A percentile compares a stretch with the other conserved stretches of the same genome.
These are phyloP conservation scores for Podocnemis expansa DNA, from an alignment of 2,113 vertebrate species.

Conservation along the genomic window DNA sequence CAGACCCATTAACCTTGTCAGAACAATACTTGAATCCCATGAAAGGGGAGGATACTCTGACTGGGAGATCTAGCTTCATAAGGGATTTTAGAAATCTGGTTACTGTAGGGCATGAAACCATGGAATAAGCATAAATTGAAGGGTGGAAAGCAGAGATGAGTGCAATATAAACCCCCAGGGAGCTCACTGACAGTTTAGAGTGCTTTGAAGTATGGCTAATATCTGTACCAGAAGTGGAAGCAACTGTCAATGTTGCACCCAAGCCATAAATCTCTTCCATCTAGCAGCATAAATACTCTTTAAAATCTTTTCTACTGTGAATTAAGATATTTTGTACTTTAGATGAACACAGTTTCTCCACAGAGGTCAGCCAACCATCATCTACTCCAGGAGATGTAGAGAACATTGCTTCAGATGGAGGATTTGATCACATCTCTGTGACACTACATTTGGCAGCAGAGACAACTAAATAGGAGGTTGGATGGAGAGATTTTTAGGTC, in stretches of 20 bases:
- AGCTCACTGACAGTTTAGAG: neutral
- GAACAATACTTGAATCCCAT: too few species aligned
- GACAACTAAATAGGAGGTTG: neutral
- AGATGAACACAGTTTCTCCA: neutral
- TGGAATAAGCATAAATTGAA: too few species aligned
- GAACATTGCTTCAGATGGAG: neutral
- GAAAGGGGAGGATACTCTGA: too few species aligned
- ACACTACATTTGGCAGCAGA: neutral
- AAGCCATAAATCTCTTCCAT: neutral
- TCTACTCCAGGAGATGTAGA: neutral
- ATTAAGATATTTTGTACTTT: neutral
- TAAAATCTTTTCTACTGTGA: neutral
- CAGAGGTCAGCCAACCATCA: neutral
- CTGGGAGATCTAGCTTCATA: too few species aligned
- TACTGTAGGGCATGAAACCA: too few species aligned
- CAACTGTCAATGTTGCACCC: neutral
- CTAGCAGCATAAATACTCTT: neutral
- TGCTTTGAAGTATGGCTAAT: neutral
- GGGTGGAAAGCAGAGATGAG: too few species aligned
- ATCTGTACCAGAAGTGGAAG: neutral
- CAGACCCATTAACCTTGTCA: too few species aligned
- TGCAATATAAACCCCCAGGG: neutral
- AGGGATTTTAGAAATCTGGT: too few species aligned
- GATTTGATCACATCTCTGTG: neutral
- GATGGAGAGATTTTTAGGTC: neutral